Percentiles rank a stretch among this genome's conserved stretches.
phyloP scores from a whole-genome alignment of 2,113 vertebrate species.

The Stomatorhinus ivindoensis region DNA sequence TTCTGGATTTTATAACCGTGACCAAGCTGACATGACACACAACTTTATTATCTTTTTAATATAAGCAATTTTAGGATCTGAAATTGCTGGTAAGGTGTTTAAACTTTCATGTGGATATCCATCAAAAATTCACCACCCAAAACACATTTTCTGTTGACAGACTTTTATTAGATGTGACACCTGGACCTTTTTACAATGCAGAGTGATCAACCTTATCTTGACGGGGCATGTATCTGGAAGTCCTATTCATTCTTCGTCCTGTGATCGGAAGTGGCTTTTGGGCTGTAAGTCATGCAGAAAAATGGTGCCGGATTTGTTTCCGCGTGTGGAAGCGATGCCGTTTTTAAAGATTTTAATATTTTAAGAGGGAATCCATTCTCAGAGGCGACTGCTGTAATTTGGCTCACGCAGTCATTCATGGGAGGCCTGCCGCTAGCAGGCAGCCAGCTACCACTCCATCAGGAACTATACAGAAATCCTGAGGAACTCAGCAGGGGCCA shows the following conservation, averaged over 20 bases:
- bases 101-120: neutral
- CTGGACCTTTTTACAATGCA: neutral
- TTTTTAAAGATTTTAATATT: neutral
- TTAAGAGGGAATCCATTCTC: neutral
- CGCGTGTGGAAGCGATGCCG: neutral
- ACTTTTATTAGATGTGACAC: constrained; percentile 3
- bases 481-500: neutral
- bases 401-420: neutral
- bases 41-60: neutral
- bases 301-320: neutral
- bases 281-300: neutral
- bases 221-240: neutral
- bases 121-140: neutral
- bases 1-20: neutral
- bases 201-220: neutral
- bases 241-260: neutral
- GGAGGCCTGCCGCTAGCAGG: accelerated
- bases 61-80: neutral
- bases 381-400: neutral
- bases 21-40: neutral
- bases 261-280: neutral
- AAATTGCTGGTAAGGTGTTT: neutral
- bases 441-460: neutral
- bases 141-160: neutral
- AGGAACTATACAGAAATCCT: neutral